A percentile compares a stretch with the other conserved stretches of the same genome.
These are phyloP conservation scores for Lordiphosa stackelbergi DNA, from an alignment of 1,140 invertebrate species.

Conservation along the genomic window DNA sequence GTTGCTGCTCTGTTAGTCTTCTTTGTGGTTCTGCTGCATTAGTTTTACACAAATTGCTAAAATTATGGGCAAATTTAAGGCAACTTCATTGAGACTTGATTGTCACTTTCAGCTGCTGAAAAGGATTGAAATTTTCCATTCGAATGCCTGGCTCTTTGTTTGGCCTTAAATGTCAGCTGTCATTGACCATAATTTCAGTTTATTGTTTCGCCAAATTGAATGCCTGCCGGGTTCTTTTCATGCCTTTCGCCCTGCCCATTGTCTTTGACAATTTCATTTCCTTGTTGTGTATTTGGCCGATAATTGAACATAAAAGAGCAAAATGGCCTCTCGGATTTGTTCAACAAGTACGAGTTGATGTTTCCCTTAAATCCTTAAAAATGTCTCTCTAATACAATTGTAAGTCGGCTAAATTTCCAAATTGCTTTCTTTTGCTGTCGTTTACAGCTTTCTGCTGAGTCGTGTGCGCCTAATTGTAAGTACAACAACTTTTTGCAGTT, in stretches of 20 bases:
- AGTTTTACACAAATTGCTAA: slow-evolving; percentile 56
- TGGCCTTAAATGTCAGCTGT: slow-evolving; percentile 61
- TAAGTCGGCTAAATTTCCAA: slow-evolving; percentile 59
- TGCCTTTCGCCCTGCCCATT: background rate
- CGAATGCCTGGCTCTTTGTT: slow-evolving; percentile 34
- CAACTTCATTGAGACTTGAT: slow-evolving; percentile 57
- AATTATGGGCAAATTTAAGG: slow-evolving; percentile 63
- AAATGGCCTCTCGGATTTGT: slow-evolving; percentile 4
- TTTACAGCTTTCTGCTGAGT: slow-evolving; percentile 57
- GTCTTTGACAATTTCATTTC: slow-evolving; percentile 62
- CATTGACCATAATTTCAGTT: slow-evolving; percentile 64
- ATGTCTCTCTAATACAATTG: slow-evolving; percentile 47
- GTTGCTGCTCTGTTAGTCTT: slow-evolving; percentile 1
- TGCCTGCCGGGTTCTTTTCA: slow-evolving; percentile 14
- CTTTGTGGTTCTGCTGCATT: slow-evolving; percentile 64
- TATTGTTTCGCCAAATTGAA: slow-evolving; percentile 67
- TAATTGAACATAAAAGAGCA: slow-evolving; percentile 58
- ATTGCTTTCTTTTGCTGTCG: slow-evolving; percentile 36
- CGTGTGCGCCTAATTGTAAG: slow-evolving; percentile 72
- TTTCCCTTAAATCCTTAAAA: slow-evolving; percentile 42
- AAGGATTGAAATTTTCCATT: slow-evolving; percentile 54
- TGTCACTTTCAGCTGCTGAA: slow-evolving; percentile 37
- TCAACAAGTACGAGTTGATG: slow-evolving; percentile 13
- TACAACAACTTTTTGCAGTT: slow-evolving; percentile 61
- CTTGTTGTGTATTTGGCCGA: slow-evolving; percentile 29